Evolutionary conservation across 2,888 invertebrate species (phyloP).

Genomic region (Ornithoptera priamus): DNA sequence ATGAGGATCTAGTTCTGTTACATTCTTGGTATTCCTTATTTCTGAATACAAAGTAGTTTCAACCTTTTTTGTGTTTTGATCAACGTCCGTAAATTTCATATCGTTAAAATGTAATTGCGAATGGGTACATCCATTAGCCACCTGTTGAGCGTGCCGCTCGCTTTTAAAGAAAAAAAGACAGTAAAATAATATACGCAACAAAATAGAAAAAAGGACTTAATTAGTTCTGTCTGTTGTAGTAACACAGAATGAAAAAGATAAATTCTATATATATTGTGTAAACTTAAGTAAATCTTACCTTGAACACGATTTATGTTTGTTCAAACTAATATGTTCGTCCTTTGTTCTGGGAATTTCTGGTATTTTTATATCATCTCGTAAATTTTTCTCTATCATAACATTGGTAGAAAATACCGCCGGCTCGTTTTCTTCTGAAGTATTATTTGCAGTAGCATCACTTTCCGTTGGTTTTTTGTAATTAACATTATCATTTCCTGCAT

Average conservation of each 20-base stretch:
- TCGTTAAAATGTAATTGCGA: neutral
- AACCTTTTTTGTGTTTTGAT: neutral
- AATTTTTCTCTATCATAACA: constrained; percentile 2
- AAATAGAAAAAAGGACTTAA: too few relatives aligned
- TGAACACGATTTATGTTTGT: neutral
- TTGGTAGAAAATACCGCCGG: neutral
- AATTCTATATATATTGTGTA: neutral
- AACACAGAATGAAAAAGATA: neutral
- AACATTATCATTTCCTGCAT: constrained; percentile 7
- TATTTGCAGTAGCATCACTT: neutral
- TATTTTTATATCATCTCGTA: constrained; percentile 10
- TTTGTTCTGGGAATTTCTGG: neutral
- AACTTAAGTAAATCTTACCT: neutral
- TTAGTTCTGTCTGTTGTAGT: neutral
- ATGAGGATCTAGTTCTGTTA: neutral
- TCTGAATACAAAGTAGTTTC: neutral
- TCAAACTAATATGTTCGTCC: neutral
- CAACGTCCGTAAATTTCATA: neutral
- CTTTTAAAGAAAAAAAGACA: too few relatives aligned
- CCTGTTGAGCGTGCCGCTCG: too few relatives aligned
- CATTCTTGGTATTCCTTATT: neutral
- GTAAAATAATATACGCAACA: too few relatives aligned
- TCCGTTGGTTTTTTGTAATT: neutral
- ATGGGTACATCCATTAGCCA: neutral
- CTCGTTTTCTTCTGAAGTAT: neutral